These are phyloP conservation scores for Cladorhizidae sp. DNA, from an alignment of 37 sponge, comb jelly and placozoan genomes.

Conservation along the genomic window DNA sequence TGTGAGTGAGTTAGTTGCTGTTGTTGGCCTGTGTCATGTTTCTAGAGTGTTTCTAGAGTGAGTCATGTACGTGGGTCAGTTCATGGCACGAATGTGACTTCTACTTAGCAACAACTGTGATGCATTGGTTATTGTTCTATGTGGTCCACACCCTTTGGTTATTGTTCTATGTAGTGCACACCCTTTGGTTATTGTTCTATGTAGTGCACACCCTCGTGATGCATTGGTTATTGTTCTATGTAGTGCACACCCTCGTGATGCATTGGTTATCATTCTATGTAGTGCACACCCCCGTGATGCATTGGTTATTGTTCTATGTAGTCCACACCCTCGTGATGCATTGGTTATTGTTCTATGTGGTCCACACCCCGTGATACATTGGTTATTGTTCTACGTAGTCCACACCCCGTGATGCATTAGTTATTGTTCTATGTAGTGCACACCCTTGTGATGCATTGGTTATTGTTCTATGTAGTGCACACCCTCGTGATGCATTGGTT, in stretches of 20 bases:
- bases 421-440: background rate
- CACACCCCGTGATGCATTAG: background rate
- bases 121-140: too few relatives aligned
- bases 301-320: background rate
- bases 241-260: background rate
- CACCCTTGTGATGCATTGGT: background rate
- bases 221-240: background rate
- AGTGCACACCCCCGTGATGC: too few relatives aligned
- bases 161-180: background rate
- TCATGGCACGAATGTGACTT: too few relatives aligned
- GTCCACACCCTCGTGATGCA: constrained; percentile 20
- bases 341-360: too few relatives aligned
- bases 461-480: background rate
- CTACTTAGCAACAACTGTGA: too few relatives aligned
- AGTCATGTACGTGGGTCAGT: too few relatives aligned
- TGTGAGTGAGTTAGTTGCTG: background rate
- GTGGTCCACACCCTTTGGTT: too few relatives aligned
- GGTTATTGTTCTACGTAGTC: background rate
- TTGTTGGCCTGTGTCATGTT: background rate
- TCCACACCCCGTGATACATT: background rate
- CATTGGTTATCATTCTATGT: background rate
- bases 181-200: too few relatives aligned
- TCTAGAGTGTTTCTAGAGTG: too few relatives aligned
- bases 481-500: background rate
- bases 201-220: too few relatives aligned